Evolutionary conservation across 2,113 vertebrate genomes (phyloP), one percentile per base, ranked within the genome.

Genomic region (Merops nubicus): DNA sequence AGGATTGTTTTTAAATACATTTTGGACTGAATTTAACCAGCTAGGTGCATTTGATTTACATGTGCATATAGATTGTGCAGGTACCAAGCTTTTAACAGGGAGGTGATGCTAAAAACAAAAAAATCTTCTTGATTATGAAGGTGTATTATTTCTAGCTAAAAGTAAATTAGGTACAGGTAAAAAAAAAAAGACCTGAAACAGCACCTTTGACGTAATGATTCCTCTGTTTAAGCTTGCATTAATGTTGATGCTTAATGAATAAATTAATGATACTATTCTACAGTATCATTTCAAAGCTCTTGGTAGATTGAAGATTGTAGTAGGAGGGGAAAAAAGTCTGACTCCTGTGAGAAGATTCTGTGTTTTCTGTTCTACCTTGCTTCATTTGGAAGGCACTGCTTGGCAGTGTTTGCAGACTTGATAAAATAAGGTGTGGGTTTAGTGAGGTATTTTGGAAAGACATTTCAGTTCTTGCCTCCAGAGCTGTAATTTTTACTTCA

Each of bases 181-280:
- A 94, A 69, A 87, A 95, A 91, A 63, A 63, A 93, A 83, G n/a
- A 56, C 26, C 18, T 70, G 70, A 83, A 94, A 85, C 33, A 65
- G 25, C 22, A 33, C 26, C 59, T 90, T 51, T 67, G 90, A 60
- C 74, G 15, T 84, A 83, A 50, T 22, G 28, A 59, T 54, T 81
- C 21, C 8, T 85, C 56, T 80, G 0, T 56, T 57, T 34, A 77
- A 83, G 47, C 40, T 51, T 86, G n/a, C 8, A 6, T 85, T 64
- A 59, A 29, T 84, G 50, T 13, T 83, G 81, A 57, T 83, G 48
- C 59, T 45, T 91, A 80, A 86, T 60, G 29, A 96, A 42, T 19
- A 15, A n/a, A n/a, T n/a, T n/a, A n/a, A n/a, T n/a, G n/a, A n/a
- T 12, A 11, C 42, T 91, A 5, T 69, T 36, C 11, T 50, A 26